Evolutionary conservation across 37 sponge, comb jelly and placozoan genomes (phyloP), one percentile per base, ranked within the genome.

Genomic region (Cladorhizidae sp.): DNA sequence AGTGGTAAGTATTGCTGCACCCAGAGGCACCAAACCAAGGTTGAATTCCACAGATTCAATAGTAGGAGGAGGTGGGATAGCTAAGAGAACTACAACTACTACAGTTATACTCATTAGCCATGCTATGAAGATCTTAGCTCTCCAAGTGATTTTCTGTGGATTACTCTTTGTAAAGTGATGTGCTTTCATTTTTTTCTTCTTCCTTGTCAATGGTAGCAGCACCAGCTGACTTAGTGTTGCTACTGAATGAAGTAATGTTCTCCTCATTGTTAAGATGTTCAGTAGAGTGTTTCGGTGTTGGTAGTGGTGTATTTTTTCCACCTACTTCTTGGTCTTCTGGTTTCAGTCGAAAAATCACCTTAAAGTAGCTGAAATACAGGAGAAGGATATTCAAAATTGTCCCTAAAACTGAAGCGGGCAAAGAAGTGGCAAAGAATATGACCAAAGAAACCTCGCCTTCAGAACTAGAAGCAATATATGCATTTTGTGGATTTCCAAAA

Each of bases 401-500:
- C 1, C 95, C 95, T 20, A 94, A 32, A 1, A 87, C 22, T 51
- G 95, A 81, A 54, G 95, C 91, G 0, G 91, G 95, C 1, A 88
- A 57, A 35, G 84, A 67, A 33, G 88, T 76, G 35, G 85, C 55
- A 50, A 94, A 90, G 70, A 88, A 87, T 49, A 87, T 58, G 1
- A 85, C 29, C 35, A 94, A 71, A 36, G 67, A 57, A 22, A 90
- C 80, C 0, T 65, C 83, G 42, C 85, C 85, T 25, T 75, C 65
- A 14, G 91, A 71, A 38, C 57, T 61, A 42, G 92, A 80, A 12
- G 91, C 95, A 67, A 94, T 94, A 77, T 87, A 94, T 9, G 95
- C 95, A 78, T 94, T 94, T 67, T 94, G 91, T 18, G 95, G 95
- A 52, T 94, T 94, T 18, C 95, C 95, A 67, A 94, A 90, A 7